Percentiles rank a stretch among this genome's conserved stretches.
phyloP scores from a whole-genome alignment of 2,113 vertebrate species.

The Vicugna pacos region DNA sequence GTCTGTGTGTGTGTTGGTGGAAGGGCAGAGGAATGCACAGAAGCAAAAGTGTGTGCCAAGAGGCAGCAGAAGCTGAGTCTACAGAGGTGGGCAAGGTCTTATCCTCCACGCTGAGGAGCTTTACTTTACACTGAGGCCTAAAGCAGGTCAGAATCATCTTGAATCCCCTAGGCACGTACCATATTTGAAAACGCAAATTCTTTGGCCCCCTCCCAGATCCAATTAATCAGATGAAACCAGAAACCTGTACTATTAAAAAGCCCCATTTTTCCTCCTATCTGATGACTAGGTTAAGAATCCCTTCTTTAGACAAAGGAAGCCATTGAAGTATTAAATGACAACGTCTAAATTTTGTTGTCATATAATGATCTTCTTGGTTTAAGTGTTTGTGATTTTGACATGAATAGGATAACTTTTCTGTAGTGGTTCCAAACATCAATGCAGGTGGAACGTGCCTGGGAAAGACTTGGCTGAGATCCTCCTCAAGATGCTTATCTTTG shows the following conservation, averaged over 20 bases:
- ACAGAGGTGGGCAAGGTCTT: neutral
- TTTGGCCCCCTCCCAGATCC: neutral
- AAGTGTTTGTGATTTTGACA: conserved; percentile 59
- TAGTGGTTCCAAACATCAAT: neutral
- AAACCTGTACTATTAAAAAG: neutral
- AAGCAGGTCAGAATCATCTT: neutral
- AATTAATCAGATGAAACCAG: neutral
- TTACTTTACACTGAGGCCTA: neutral
- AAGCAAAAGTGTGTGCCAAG: neutral
- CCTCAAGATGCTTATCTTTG: conserved; percentile 49
- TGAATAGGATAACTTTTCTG: conserved; percentile 54
- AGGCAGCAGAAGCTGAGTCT: neutral
- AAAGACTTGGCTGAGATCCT: conserved; percentile 52
- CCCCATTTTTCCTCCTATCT: neutral
- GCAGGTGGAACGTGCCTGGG: neutral
- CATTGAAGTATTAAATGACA: conserved; percentile 15
- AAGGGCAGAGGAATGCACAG: neutral
- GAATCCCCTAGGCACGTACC: neutral
- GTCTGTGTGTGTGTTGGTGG: no score
- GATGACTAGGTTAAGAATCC: neutral
- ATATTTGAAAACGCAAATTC: neutral
- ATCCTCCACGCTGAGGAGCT: neutral
- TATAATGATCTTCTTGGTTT: neutral
- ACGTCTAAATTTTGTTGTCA: conserved; percentile 11
- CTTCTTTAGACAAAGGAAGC: neutral